Conservation (phyloP, 2,888 invertebrate species). For the Coremacera marginata region DNA sequence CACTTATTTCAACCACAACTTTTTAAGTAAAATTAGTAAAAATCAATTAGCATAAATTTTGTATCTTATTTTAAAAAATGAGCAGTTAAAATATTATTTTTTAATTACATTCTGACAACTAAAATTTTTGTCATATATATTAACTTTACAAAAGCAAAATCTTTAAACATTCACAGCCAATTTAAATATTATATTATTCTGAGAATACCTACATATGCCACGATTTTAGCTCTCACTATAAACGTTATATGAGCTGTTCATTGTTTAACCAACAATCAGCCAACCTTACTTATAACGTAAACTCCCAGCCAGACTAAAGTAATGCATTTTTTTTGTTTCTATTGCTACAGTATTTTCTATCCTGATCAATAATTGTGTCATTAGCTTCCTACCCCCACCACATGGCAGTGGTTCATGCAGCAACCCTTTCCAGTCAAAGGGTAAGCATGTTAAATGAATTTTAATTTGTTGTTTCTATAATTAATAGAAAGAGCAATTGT, state of each 20-base stretch:
- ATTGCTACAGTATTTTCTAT: neutral
- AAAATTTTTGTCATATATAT: no score
- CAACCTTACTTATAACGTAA: conserved; percentile 57
- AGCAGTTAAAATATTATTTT: no score
- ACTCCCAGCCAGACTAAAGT: conserved; percentile 10
- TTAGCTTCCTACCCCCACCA: conserved; percentile 50
- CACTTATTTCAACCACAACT: no score
- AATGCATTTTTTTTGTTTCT: neutral
- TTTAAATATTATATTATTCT: conserved; percentile 25
- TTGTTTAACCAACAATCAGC: conserved; percentile 63
- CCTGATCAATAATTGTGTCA: conserved; percentile 55
- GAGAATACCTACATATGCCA: conserved; percentile 32
- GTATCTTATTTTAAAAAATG: no score
- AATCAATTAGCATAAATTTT: no score
- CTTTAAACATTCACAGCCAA: neutral
- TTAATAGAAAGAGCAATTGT: conserved; percentile 57
- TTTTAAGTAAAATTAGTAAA: no score
- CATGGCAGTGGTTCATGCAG: neutral
- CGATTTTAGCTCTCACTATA: conserved; percentile 27
- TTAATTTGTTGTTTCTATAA: conserved; percentile 50
- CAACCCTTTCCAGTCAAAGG: conserved; percentile 39
- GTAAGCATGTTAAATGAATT: conserved; percentile 48
- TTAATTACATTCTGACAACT: no score
- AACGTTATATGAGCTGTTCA: conserved; percentile 49
- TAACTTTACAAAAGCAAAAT: neutral